phyloP scores from a whole-genome alignment of 2,888 invertebrate genomes.

The Parochlus steinenii region DNA sequence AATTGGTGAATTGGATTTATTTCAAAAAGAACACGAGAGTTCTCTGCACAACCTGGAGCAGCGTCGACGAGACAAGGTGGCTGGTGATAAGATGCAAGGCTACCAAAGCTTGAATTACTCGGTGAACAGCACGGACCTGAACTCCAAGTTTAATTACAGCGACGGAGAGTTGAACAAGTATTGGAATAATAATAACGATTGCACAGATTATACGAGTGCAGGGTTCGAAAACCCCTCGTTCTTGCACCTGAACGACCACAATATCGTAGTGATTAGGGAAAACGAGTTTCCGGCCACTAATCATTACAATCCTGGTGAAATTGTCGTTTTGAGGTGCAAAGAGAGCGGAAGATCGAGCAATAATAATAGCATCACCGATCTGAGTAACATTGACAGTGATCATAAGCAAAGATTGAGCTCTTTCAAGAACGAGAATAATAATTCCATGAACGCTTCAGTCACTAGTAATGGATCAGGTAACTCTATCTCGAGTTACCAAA shows the following conservation, averaged over 20 bases:
- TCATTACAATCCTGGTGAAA: constrained; percentile 29
- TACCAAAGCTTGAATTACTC: constrained; percentile 21
- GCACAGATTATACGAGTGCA: constrained; percentile 21
- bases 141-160: constrained; percentile 19
- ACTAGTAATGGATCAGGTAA: constrained; percentile 8
- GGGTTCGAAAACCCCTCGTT: constrained; percentile 30
- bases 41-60: constrained; percentile 12
- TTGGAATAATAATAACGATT: constrained; percentile 23
- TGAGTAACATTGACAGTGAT: constrained; percentile 15
- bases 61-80: constrained; percentile 12
- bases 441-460: constrained; percentile 5
- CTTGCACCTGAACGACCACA: constrained; percentile 22
- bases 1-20: constrained; percentile 33
- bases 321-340: constrained; percentile 28
- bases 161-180: constrained; percentile 28
- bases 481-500: too few relatives aligned
- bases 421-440: constrained; percentile 17
- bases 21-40: constrained; percentile 32
- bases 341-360: constrained; percentile 20
- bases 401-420: constrained; percentile 29
- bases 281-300: constrained; percentile 18
- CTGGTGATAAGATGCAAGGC: constrained; percentile 18
- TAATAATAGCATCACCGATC: constrained; percentile 10
- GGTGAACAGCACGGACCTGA: constrained; percentile 16
- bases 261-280: constrained; percentile 20